phyloP scores from a whole-genome alignment of 2,888 invertebrate genomes.

The Epirrhoe alternata region DNA sequence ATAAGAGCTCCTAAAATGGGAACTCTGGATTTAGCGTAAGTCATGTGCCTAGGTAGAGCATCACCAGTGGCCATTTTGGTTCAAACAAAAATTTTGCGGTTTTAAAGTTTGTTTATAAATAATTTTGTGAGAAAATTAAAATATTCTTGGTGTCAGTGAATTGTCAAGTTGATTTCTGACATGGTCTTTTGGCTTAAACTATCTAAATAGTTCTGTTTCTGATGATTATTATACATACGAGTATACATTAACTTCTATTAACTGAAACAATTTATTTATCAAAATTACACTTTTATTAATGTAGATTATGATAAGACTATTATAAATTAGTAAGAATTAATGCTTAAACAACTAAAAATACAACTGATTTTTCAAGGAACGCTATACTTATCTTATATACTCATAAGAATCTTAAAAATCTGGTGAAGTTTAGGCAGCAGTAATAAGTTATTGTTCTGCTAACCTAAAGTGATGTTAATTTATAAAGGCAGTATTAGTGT shows the following conservation, averaged over 20 bases:
- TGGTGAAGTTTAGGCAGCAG: neutral
- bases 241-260: neutral
- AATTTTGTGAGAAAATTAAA: neutral
- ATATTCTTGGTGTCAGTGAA: neutral
- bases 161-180: neutral
- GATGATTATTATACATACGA: too few species aligned
- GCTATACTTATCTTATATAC: neutral
- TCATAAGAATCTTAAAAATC: neutral
- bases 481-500: too few species aligned
- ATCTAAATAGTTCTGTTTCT: too few species aligned
- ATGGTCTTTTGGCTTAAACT: neutral
- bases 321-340: conserved; percentile 27
- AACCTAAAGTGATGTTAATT: neutral
- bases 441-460: neutral
- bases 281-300: conserved; percentile 35
- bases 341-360: conserved; percentile 17
- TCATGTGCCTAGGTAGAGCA: conserved; percentile 58
- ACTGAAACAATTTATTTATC: conserved; percentile 21
- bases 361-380: neutral
- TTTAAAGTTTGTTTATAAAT: neutral
- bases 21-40: conserved; percentile 65
- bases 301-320: conserved; percentile 30
- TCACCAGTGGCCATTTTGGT: conserved; percentile 56
- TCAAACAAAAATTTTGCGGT: neutral
- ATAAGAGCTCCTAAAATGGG: conserved; percentile 71